Percentiles rank a stretch among this genome's conserved stretches.
Evolutionary conservation across 1,140 invertebrate genomes (phyloP).

Genomic region (Bombus fervidus): DNA sequence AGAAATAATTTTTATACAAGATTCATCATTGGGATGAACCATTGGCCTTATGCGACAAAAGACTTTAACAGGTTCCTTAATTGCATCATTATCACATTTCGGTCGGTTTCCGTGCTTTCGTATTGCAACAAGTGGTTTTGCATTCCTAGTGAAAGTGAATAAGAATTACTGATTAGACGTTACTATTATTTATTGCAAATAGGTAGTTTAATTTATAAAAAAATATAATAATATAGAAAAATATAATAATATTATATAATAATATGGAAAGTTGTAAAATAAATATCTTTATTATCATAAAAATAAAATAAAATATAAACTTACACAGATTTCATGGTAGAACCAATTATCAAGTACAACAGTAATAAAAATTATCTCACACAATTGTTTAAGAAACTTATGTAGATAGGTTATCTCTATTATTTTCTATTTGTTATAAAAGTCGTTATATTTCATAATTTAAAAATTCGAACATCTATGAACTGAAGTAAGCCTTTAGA

Average conservation of each 20-base stretch:
- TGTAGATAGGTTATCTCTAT: not conserved
- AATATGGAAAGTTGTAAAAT: not conserved
- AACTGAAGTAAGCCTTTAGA: conserved; percentile 4
- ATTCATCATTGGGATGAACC: conserved; percentile 84
- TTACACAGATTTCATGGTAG: conserved; percentile 51
- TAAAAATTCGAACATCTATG: conserved; percentile 26
- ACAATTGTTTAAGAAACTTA: not conserved
- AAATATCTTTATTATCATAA: too few relatives aligned
- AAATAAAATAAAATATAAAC: conserved; percentile 39
- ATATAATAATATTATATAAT: not conserved
- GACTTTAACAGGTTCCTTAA: conserved; percentile 90
- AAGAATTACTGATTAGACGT: not conserved
- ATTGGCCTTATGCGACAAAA: conserved; percentile 91
- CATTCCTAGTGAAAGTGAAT: conserved; percentile 63
- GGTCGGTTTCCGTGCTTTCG: conserved; percentile 64
- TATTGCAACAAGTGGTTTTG: conserved; percentile 68
- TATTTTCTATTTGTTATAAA: conserved; percentile 4
- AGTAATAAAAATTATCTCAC: not conserved
- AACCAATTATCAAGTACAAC: not conserved
- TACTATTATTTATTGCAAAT: too few relatives aligned
- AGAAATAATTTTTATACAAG: conserved; percentile 89
- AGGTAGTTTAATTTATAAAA: not conserved
- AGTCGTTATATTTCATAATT: not conserved
- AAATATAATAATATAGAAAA: not conserved
- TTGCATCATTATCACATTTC: conserved; percentile 61